phyloP scores from a whole-genome alignment of 2,888 invertebrate species.

The Globia sparganii region DNA sequence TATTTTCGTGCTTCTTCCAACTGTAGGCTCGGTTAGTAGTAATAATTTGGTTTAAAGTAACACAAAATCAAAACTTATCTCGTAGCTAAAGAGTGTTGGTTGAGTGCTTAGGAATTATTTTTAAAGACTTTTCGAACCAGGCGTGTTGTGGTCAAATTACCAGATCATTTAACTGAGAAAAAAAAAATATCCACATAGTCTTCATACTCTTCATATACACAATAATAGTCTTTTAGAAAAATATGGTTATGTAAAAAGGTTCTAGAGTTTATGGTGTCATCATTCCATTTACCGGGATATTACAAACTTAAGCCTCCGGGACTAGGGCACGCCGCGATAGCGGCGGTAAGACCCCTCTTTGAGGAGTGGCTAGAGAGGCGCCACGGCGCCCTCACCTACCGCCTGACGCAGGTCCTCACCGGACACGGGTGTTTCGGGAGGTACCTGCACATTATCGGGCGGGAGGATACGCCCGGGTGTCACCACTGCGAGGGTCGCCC shows the following conservation, averaged over 20 bases:
- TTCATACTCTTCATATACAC: neutral
- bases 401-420: too few species aligned
- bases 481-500: too few species aligned
- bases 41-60: neutral
- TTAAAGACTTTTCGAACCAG: neutral
- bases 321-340: too few species aligned
- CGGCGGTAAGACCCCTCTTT: too few species aligned
- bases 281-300: neutral
- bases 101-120: neutral
- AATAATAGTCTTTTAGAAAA: neutral
- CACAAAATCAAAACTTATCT: neutral
- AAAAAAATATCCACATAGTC: neutral
- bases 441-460: too few species aligned
- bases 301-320: neutral
- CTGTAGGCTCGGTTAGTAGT: neutral
- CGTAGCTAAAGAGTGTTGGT: neutral
- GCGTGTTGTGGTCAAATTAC: neutral
- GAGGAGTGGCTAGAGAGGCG: too few species aligned
- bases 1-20: neutral
- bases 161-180: too few species aligned
- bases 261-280: neutral
- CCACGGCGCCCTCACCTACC: too few species aligned
- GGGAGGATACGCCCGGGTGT: too few species aligned
- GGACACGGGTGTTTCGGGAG: too few species aligned
- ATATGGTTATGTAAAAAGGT: neutral